Evolutionary conservation across 2,113 vertebrate species (phyloP).

Genomic region (Blennius ocellaris): DNA sequence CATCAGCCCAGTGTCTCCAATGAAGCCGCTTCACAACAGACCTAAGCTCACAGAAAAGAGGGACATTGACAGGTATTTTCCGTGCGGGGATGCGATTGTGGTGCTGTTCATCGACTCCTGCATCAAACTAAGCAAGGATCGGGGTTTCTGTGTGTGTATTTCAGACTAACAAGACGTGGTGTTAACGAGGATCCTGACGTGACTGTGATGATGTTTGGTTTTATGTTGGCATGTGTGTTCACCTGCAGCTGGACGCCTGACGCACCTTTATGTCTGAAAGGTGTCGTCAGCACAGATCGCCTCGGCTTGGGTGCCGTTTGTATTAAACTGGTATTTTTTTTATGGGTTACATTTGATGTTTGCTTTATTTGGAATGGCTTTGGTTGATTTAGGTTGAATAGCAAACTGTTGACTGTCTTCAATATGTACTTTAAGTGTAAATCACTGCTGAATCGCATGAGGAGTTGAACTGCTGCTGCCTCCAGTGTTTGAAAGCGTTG

Average conservation of each 20-base stretch:
- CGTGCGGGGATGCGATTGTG: neutral
- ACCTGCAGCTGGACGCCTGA: slow-evolving; percentile 13
- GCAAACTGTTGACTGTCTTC: neutral
- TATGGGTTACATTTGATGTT: slow-evolving; percentile 9
- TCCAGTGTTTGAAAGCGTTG: neutral
- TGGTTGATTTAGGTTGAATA: neutral
- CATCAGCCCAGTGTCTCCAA: slow-evolving; percentile 38
- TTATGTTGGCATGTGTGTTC: slow-evolving; percentile 21
- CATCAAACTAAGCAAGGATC: slow-evolving; percentile 23
- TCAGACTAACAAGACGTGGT: slow-evolving; percentile 26
- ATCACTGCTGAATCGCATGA: slow-evolving; percentile 22
- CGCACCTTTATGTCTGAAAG: slow-evolving; percentile 22
- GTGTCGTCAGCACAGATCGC: neutral
- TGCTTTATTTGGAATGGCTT: slow-evolving; percentile 31
- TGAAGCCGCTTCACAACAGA: slow-evolving; percentile 42
- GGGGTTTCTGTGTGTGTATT: slow-evolving; percentile 15
- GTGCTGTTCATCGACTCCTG: neutral
- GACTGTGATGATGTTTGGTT: slow-evolving; percentile 13
- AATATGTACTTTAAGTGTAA: slow-evolving; percentile 14
- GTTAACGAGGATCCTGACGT: slow-evolving; percentile 4
- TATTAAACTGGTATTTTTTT: slow-evolving; percentile 22
- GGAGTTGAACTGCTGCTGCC: neutral
- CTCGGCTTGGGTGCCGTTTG: slow-evolving; percentile 23
- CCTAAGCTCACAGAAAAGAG: slow-evolving; percentile 42
- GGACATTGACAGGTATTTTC: slow-evolving; percentile 72